Conservation (phyloP, 2,113 vertebrate species). For the Gasterosteus aculeatus region DNA sequence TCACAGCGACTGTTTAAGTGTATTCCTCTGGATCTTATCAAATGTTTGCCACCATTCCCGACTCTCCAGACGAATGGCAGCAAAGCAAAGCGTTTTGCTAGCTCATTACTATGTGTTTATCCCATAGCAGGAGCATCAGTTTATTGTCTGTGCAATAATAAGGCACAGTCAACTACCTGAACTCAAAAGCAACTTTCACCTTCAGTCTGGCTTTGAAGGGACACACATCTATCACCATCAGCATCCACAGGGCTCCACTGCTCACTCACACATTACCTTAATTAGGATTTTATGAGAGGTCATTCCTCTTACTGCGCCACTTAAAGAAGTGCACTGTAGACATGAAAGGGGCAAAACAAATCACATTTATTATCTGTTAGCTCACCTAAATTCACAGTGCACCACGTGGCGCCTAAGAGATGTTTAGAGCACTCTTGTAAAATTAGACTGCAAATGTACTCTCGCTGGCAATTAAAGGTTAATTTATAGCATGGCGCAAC, state of each 20-base stretch:
- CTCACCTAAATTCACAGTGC: constrained; percentile 47
- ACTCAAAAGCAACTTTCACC: constrained; percentile 66
- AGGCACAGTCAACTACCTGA: constrained; percentile 39
- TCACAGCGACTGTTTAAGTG: constrained; percentile 57
- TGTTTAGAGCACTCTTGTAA: constrained; percentile 51
- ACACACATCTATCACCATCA: constrained; percentile 68
- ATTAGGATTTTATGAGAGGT: constrained; percentile 77
- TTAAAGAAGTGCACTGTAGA: constrained; percentile 62
- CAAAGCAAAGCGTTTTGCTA: constrained; percentile 48
- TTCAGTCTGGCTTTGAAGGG: constrained; percentile 57
- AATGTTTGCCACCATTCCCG: constrained; percentile 39
- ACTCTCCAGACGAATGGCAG: constrained; percentile 37
- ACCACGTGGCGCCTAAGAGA: constrained; percentile 38
- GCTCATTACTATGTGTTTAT: constrained; percentile 28
- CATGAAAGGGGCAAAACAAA: constrained; percentile 64
- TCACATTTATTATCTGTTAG: constrained; percentile 70
- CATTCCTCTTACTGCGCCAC: constrained; percentile 69
- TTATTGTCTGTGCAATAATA: constrained; percentile 54
- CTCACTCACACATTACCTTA: constrained; percentile 77
- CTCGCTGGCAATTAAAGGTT: constrained; percentile 34
- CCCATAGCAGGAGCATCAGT: constrained; percentile 18
- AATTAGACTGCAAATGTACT: constrained; percentile 52
- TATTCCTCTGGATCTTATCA: constrained; percentile 57
- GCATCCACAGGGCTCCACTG: constrained; percentile 53
- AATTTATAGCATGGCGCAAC: constrained; percentile 56